phyloP scores from a whole-genome alignment of 37 sponge, comb jelly and placozoan species.

The Bolinopsis microptera region DNA sequence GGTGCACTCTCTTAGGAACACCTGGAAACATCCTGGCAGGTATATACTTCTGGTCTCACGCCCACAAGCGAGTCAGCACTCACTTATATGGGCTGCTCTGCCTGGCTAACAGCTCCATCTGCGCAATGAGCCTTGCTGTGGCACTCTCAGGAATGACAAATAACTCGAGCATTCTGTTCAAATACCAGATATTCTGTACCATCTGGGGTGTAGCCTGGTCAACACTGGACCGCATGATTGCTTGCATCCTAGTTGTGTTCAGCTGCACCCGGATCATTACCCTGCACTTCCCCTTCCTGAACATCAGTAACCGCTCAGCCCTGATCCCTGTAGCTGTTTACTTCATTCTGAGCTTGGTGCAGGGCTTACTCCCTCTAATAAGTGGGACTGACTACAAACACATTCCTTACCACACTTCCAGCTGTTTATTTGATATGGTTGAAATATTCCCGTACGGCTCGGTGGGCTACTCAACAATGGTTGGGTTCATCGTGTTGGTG shows the following conservation, averaged over 20 bases:
- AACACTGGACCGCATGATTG: background rate
- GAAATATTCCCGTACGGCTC: background rate
- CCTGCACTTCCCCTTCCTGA: background rate
- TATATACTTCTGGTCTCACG: background rate
- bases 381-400: background rate
- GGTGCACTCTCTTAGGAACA: background rate
- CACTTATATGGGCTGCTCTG: background rate
- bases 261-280: background rate
- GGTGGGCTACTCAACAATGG: background rate
- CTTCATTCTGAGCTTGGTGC: background rate
- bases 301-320: background rate
- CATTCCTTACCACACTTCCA: background rate
- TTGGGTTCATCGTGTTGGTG: background rate
- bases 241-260: background rate
- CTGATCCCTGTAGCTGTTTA: background rate
- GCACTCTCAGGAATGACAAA: constrained; percentile 25
- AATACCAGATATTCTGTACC: background rate
- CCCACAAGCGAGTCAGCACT: constrained; percentile 9
- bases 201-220: constrained; percentile 11
- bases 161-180: constrained; percentile 30
- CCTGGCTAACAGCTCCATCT: background rate
- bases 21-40: background rate
- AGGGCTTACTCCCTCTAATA: background rate
- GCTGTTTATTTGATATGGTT: background rate
- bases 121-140: background rate